Base-by-base conservation (phyloP, 2,797 vertebrate species). In the Scolopax bukidnonensis region DNA sequence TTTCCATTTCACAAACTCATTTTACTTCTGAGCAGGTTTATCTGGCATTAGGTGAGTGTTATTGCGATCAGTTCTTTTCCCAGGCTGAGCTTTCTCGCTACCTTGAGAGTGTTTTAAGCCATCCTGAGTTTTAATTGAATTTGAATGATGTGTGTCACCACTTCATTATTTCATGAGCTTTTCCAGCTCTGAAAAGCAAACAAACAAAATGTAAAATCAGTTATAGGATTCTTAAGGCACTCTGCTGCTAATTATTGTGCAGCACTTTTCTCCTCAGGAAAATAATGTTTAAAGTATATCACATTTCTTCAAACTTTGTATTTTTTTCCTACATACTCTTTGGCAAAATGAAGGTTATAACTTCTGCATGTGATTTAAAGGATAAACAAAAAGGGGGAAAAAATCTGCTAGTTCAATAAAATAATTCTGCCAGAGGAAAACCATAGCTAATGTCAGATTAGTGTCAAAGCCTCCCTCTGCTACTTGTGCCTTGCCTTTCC, bases 391-490 rank as follows among this genome's bases (percentile, higher is more conserved):
- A 83, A n/a, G 1, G 11, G 16, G 5, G 1, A 0, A 50, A 50
- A 75, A 79, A 40, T 61, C 12, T 70, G n/a, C 71, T 60, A 40
- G 23, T 54, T 87, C 71, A 91, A 40, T 80, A 78, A 67, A 83
- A 85, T 75, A 68, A 61, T 75, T 92, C 61, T 78, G 41, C 50
- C 73, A 76, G 65, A 78, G 50, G 48, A 89, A 95, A 92, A 78
- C 30, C 65, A 47, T 54, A 94, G 40, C 69, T 90, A 93, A 84
- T 69, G 18, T 94, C 59, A 78, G 51, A 81, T 93, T 91, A 86
- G 51, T 18, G 48, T 67, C 53, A 79, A 84, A 85, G 12, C 19
- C 71, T 73, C 17, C 24, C 19, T 53, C 30, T 63, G 50, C 50
- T 91, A 65, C 73, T 81, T 63, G 23, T n/a, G 16, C 38, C 53